These are phyloP conservation scores for Stegostoma tigrinum DNA, from an alignment of 2,113 vertebrate genomes.

Conservation along the genomic window DNA sequence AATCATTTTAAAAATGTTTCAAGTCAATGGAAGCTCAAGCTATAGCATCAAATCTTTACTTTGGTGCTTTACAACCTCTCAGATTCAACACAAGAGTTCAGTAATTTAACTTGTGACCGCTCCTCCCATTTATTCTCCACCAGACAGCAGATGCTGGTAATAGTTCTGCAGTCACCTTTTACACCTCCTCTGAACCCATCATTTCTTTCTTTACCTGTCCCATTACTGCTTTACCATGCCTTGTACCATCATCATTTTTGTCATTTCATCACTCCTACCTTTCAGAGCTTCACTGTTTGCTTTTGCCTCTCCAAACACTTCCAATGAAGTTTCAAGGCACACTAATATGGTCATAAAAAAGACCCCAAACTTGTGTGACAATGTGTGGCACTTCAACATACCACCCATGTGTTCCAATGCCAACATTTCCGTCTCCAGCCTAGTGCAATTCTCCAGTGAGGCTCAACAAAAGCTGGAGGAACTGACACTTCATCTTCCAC, in stretches of 20 bases:
- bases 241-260: background rate
- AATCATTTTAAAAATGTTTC: too few relatives aligned
- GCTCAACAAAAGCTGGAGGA: too few relatives aligned
- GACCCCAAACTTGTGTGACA: too few relatives aligned
- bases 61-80: background rate
- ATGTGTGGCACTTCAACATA: too few relatives aligned
- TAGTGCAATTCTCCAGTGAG: too few relatives aligned
- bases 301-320: background rate
- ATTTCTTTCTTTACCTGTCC: background rate
- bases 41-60: background rate
- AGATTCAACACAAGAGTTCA: background rate
- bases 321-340: too few relatives aligned
- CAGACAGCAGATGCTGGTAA: background rate
- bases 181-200: background rate
- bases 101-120: too few relatives aligned
- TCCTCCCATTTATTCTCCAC: background rate
- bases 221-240: background rate
- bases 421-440: too few relatives aligned
- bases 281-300: background rate
- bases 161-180: background rate
- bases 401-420: too few relatives aligned
- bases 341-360: too few relatives aligned
- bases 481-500: too few relatives aligned
- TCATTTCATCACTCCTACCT: background rate
- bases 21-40: background rate